Evolutionary conservation across 1,140 invertebrate genomes (phyloP).

Genomic region (Pinna nobilis): DNA sequence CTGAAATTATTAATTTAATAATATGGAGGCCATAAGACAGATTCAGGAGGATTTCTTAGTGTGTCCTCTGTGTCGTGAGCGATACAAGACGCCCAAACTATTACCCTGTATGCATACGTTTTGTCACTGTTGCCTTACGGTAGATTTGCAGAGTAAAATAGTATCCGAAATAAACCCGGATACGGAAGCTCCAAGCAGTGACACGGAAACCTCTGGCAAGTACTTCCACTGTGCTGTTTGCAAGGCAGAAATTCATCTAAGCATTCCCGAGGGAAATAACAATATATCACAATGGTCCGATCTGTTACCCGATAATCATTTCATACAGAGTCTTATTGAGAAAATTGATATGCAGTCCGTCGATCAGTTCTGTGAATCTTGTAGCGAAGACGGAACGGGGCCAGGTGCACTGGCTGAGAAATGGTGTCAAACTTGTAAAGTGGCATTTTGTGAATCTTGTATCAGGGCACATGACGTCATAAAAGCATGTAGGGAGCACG

Average conservation of each 20-base stretch:
- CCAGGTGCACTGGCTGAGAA: conserved; percentile 44
- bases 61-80: conserved; percentile 57
- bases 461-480: conserved; percentile 57
- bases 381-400: conserved; percentile 38
- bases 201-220: conserved; percentile 6
- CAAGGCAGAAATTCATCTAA: conserved; percentile 38
- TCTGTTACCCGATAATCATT: conserved; percentile 59
- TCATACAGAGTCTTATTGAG: conserved; percentile 56
- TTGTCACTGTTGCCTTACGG: conserved; percentile 77
- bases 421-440: conserved; percentile 56
- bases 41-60: conserved; percentile 57
- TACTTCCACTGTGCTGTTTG: conserved; percentile 67
- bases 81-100: conserved; percentile 55
- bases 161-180: conserved; percentile 65
- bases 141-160: conserved; percentile 77
- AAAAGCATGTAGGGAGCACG: conserved; percentile 55
- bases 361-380: conserved; percentile 51
- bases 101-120: conserved; percentile 66
- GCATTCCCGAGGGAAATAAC: conserved; percentile 37
- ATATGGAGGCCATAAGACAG: conserved; percentile 56
- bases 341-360: conserved; percentile 50
- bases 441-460: conserved; percentile 53
- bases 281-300: conserved; percentile 48
- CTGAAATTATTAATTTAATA: no score
- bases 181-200: conserved; percentile 2